These are phyloP conservation scores for Trichopoda pennipes DNA, from an alignment of 2,888 invertebrate genomes.

Conservation along the genomic window DNA sequence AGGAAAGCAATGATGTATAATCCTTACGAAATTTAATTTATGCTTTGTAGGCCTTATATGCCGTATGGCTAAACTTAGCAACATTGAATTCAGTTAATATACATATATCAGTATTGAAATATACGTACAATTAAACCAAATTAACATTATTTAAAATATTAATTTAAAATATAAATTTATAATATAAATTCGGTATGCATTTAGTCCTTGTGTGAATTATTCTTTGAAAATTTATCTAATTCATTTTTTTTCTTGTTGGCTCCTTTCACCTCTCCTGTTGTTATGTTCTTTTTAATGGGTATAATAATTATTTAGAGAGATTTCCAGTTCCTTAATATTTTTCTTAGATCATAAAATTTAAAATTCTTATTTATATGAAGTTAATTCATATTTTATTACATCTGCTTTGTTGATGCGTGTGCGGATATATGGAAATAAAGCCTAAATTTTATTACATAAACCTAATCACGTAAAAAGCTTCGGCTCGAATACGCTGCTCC, in stretches of 20 bases:
- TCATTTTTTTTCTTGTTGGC: too few species aligned
- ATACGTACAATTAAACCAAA: too few species aligned
- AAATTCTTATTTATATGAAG: constrained; percentile 29
- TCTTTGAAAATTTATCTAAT: not conserved
- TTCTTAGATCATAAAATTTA: not conserved
- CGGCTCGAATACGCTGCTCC: not conserved
- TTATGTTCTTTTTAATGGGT: constrained; percentile 14
- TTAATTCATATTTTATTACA: constrained; percentile 46
- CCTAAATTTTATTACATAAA: constrained; percentile 55
- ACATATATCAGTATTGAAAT: too few species aligned
- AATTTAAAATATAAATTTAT: too few species aligned
- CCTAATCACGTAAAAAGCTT: constrained; percentile 35
- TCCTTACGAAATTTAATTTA: too few species aligned
- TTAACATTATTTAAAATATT: too few species aligned
- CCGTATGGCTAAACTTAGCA: too few species aligned
- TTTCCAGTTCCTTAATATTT: constrained; percentile 37
- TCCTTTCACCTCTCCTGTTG: not conserved
- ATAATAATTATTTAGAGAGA: constrained; percentile 29
- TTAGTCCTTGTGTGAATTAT: too few species aligned
- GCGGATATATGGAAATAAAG: not conserved
- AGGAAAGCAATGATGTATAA: too few species aligned
- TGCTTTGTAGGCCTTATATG: too few species aligned
- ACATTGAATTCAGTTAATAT: too few species aligned
- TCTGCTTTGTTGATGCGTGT: constrained; percentile 17
- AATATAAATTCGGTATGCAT: too few species aligned